Conservation (phyloP, 2,113 vertebrate genomes). For the Microcebus lehilahytsara region DNA sequence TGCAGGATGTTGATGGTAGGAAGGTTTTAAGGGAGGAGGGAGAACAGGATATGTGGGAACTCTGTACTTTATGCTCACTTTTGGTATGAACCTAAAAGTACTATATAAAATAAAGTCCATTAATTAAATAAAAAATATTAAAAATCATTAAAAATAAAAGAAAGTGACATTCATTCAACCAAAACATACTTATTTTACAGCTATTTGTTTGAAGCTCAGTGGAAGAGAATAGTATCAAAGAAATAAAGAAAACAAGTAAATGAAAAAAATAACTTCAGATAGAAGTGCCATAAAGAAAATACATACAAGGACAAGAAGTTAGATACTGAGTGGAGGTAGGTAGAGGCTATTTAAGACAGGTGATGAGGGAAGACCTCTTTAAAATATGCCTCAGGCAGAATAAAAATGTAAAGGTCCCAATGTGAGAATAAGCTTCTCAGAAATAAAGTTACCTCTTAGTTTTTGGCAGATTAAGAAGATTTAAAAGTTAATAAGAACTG, state of each 20-base stretch:
- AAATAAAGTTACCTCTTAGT: not conserved
- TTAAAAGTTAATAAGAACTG: not conserved
- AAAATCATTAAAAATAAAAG: not conserved
- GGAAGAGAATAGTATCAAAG: not conserved
- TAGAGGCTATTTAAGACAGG: not conserved
- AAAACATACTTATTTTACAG: not conserved
- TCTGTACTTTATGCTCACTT: not conserved
- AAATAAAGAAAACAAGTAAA: not conserved
- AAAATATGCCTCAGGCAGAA: not conserved
- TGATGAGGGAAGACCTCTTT: not conserved
- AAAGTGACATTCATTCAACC: not conserved
- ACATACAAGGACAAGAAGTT: not conserved
- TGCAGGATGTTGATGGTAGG: too few relatives aligned
- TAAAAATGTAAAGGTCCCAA: not conserved
- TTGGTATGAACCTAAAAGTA: not conserved
- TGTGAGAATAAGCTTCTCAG: not conserved
- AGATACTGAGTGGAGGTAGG: not conserved
- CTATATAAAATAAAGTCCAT: not conserved
- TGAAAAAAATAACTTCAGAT: not conserved
- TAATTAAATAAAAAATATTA: not conserved
- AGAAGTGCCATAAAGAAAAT: not conserved
- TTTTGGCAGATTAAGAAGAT: not conserved
- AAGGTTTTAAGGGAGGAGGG: too few relatives aligned
- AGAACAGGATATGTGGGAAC: not conserved
- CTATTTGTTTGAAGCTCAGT: not conserved